Conservation (phyloP, 2,797 vertebrate genomes). For the Rhinoraja longicauda region DNA sequence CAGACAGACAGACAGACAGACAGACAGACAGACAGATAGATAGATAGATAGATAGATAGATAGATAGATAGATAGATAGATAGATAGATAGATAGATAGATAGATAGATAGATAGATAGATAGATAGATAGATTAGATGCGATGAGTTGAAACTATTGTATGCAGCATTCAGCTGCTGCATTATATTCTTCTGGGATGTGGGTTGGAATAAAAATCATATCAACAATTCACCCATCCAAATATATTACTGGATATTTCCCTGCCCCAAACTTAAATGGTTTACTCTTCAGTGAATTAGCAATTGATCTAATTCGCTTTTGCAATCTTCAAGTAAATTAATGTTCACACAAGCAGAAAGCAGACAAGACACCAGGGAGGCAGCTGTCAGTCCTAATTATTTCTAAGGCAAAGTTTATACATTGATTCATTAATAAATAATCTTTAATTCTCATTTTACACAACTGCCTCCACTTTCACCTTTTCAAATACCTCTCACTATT, state of each 20-base stretch:
- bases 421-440: background rate
- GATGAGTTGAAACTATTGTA: no score
- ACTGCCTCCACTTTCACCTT: background rate
- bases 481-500: background rate
- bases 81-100: no score
- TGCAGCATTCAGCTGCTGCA: no score
- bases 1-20: no score
- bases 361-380: background rate
- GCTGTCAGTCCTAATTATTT: background rate
- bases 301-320: background rate
- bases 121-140: no score
- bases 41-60: no score
- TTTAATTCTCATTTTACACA: background rate
- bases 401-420: background rate
- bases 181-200: background rate
- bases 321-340: background rate
- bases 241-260: background rate
- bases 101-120: no score
- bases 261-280: background rate
- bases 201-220: background rate
- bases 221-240: background rate
- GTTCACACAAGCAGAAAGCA: background rate
- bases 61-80: no score
- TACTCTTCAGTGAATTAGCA: background rate
- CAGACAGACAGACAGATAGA: no score